Evolutionary conservation across 2,797 vertebrate genomes (phyloP).

Genomic region (Falco cherrug): DNA sequence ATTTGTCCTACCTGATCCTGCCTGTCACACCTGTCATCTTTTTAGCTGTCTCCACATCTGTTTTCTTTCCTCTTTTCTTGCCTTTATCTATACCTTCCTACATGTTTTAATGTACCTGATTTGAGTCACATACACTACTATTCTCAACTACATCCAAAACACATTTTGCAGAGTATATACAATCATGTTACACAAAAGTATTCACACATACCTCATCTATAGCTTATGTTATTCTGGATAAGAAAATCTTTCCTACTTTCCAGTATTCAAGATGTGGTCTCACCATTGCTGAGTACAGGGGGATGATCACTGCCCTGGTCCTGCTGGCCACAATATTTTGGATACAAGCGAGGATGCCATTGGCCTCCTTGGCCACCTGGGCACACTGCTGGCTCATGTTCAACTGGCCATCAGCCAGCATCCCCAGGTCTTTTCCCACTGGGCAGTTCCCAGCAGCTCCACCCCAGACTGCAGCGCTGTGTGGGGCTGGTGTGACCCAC

Average conservation of each 20-base stretch:
- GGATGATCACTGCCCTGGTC: no score
- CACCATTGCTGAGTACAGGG: no score
- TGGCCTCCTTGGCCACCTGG: no score
- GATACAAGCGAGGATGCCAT: no score
- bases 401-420: no score
- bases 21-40: neutral
- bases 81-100: neutral
- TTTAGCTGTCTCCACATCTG: neutral
- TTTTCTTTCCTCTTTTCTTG: neutral
- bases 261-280: no score
- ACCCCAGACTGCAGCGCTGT: no score
- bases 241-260: neutral
- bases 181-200: neutral
- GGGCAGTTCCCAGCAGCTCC: no score
- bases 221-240: neutral
- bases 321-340: no score
- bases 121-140: neutral
- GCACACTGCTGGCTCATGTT: no score
- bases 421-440: no score
- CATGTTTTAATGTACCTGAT: neutral
- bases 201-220: neutral
- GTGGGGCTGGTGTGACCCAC: no score
- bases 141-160: neutral
- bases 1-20: neutral
- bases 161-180: neutral